A percentile compares a stretch with the other conserved stretches of the same genome.
phyloP scores from a whole-genome alignment of 2,113 vertebrate species.

The Pachycephala philippinensis region DNA sequence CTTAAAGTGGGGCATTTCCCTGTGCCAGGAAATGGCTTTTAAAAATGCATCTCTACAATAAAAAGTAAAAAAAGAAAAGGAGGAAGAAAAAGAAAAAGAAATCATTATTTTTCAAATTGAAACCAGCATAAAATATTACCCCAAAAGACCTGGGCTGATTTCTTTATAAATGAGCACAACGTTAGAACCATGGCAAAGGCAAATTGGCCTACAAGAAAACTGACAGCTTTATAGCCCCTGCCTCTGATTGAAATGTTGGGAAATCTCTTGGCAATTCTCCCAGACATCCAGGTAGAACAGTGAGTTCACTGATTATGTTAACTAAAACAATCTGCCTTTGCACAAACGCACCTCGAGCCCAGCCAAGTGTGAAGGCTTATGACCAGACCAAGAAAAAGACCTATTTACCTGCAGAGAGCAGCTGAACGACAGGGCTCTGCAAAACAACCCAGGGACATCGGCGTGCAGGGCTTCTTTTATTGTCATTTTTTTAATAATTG shows the following conservation, averaged over 20 bases:
- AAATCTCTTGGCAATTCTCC: constrained; percentile 83
- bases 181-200: constrained; percentile 79
- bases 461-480: neutral
- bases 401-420: constrained; percentile 60
- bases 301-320: constrained; percentile 82
- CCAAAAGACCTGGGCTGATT: constrained; percentile 57
- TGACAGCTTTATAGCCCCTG: constrained; percentile 86
- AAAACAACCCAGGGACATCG: neutral
- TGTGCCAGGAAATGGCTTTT: neutral
- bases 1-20: constrained; percentile 1
- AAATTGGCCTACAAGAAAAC: constrained; percentile 82
- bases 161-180: constrained; percentile 70
- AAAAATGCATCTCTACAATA: neutral
- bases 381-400: constrained; percentile 62
- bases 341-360: constrained; percentile 77
- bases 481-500: neutral
- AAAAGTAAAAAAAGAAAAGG: neutral
- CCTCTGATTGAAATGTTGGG: constrained; percentile 78
- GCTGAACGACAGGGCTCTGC: neutral
- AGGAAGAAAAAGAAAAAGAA: neutral
- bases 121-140: constrained; percentile 66
- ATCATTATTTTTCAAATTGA: constrained; percentile 32
- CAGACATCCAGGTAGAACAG: constrained; percentile 87
- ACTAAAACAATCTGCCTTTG: constrained; percentile 82
- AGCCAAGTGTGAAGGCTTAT: constrained; percentile 75